A percentile compares a stretch with the other conserved stretches of the same genome.
Conservation (phyloP, 2,888 invertebrate genomes). For the Leptothorax acervorum region DNA sequence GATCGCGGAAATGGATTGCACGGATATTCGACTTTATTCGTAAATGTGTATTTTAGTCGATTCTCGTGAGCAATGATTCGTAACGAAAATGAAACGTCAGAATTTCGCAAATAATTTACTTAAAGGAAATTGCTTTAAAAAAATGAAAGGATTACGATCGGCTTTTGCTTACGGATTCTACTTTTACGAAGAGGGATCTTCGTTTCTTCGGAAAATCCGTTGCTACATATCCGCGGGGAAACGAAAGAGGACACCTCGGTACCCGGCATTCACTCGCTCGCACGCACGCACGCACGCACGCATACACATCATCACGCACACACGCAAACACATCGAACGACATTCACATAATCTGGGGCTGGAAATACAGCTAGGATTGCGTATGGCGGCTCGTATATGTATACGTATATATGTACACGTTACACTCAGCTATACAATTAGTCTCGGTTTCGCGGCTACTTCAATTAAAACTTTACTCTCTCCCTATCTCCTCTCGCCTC, state of each 20-base stretch:
- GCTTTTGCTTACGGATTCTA: background rate
- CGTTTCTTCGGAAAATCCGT: background rate
- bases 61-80: background rate
- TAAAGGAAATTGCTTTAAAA: background rate
- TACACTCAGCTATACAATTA: conserved; percentile 72
- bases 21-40: background rate
- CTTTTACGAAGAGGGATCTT: background rate
- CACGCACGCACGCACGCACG: conserved; percentile 29
- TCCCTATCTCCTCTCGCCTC: background rate
- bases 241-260: conserved; percentile 26
- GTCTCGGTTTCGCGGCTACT: conserved; percentile 58
- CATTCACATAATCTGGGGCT: conserved; percentile 58
- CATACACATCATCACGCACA: background rate
- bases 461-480: conserved; percentile 46
- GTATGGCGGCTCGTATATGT: conserved; percentile 32
- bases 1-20: background rate
- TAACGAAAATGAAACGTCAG: background rate
- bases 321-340: conserved; percentile 59
- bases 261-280: conserved; percentile 67
- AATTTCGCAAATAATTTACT: background rate
- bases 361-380: conserved; percentile 55
- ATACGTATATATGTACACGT: conserved; percentile 29
- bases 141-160: background rate
- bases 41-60: background rate
- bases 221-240: background rate